A percentile compares a stretch with the other conserved stretches of the same genome.
phyloP scores from a whole-genome alignment of 1,140 invertebrate genomes.

The Temnothorax longispinosus region DNA sequence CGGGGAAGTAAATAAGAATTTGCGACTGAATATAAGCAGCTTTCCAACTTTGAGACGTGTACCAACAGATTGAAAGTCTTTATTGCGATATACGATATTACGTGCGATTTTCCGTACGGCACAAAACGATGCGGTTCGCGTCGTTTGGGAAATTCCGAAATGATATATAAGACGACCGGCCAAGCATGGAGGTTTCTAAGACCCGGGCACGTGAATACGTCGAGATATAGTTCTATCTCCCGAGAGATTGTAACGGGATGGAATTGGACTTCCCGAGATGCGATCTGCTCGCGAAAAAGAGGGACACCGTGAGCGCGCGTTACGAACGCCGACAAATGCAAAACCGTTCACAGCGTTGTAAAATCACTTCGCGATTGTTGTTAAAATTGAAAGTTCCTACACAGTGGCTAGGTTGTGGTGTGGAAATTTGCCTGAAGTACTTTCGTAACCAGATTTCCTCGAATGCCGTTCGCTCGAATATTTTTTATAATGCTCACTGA shows the following conservation, averaged over 20 bases:
- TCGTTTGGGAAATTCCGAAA: conserved; percentile 30
- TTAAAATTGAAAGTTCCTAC: conserved; percentile 42
- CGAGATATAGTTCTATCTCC: conserved; percentile 59
- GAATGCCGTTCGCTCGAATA: background rate
- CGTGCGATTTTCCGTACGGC: conserved; percentile 22
- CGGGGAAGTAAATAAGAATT: conserved; percentile 35
- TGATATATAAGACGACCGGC: conserved; percentile 30
- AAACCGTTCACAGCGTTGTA: background rate
- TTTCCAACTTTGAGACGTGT: conserved; percentile 23
- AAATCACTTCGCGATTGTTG: conserved; percentile 17
- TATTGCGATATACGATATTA: conserved; percentile 20
- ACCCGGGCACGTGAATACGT: conserved; percentile 40
- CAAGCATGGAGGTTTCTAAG: conserved; percentile 14
- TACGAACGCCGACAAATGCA: conserved; percentile 9
- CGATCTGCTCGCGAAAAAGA: conserved; percentile 51
- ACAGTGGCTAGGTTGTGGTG: background rate
- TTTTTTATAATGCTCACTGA: background rate
- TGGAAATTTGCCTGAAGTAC: background rate
- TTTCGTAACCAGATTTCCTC: background rate
- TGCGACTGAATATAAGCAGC: background rate
- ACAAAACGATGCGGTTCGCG: conserved; percentile 29
- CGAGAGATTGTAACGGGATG: conserved; percentile 61
- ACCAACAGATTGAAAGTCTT: conserved; percentile 29
- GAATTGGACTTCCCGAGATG: conserved; percentile 58
- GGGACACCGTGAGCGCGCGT: background rate